Base-by-base conservation (phyloP, 2,113 vertebrate genomes). In the Sebastes fasciatus region DNA sequence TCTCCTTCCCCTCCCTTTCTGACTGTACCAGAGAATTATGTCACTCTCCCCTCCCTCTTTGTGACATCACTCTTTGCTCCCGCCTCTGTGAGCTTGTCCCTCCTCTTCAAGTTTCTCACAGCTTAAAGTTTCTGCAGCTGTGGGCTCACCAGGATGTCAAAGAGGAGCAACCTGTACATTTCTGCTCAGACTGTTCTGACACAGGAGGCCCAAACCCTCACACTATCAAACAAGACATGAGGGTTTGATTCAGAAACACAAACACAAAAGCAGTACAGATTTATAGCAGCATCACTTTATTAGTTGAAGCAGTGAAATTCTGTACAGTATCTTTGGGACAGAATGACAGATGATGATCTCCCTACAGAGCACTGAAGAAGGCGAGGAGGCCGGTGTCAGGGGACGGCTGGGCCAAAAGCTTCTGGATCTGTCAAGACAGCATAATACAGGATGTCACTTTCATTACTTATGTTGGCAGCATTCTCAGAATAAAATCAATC, bases 381-480 rank as follows among this genome's bases (percentile, higher is more conserved):
- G 95, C 79, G 6, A 97, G 93, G 51, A 97, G 95, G 71, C 95
- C 96, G 0, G 96, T 97, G 91, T 97, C 97, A 2, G 96, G 96
- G n/a, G 93, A 96, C 0, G 96, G 96, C 9, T 98, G 95, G 70
- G 90, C 91, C 86, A 98, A 42, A 46, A 98, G 86, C 91, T 96
- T 96, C 92, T 96, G 96, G 85, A 98, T 95, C 97, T 98, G 94
- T 45, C 61, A 23, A 23, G 23, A 23, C 23, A 23, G 23, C 23
- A 23, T 23, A 23, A 23, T 23, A 23, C 23, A 23, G 23, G 23
- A 23, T 23, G 21, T 57, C 14, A 34, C 23, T 26, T 57, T 23
- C 5, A 51, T 45, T 45, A 43, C 2, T 60, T 26, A 48, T 1
- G 4, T 14, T 13, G 48, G 42, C 57, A 58, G 1, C 26, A 51